phyloP scores from a whole-genome alignment of 1,140 invertebrate species.

The Arctopsyche grandis region DNA sequence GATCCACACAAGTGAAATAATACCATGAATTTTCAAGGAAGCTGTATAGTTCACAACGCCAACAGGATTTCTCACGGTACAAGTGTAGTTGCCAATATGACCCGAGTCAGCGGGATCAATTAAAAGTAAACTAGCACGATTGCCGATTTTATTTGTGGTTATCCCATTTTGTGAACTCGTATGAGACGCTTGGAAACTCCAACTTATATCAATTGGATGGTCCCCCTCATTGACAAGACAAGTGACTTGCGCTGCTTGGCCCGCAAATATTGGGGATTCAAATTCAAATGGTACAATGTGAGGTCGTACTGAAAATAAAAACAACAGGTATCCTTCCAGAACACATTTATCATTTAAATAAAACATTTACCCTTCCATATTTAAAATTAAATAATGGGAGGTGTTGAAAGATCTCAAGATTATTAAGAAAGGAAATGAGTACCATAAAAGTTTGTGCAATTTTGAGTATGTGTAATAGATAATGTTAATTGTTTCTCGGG shows the following conservation, averaged over 20 bases:
- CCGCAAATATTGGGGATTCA: constrained; percentile 74
- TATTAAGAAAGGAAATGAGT: neutral
- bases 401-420: neutral
- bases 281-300: constrained; percentile 79
- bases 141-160: constrained; percentile 69
- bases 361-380: neutral
- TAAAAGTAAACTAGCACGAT: constrained; percentile 64
- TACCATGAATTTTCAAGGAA: constrained; percentile 68
- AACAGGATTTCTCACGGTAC: constrained; percentile 75
- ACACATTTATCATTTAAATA: constrained; percentile 57
- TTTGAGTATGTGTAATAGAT: neutral
- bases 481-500: neutral
- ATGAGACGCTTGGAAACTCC: constrained; percentile 75
- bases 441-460: constrained; percentile 1
- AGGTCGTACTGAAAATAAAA: constrained; percentile 75
- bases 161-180: constrained; percentile 70
- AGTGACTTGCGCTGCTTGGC: constrained; percentile 77
- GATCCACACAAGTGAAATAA: constrained; percentile 26
- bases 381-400: neutral
- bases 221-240: constrained; percentile 85
- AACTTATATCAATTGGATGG: constrained; percentile 82
- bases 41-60: constrained; percentile 71
- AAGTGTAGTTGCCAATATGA: constrained; percentile 81
- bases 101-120: constrained; percentile 66
- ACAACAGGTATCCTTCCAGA: neutral